Evolutionary conservation across 2,113 vertebrate species (phyloP).

Genomic region (Centropus unirufus): DNA sequence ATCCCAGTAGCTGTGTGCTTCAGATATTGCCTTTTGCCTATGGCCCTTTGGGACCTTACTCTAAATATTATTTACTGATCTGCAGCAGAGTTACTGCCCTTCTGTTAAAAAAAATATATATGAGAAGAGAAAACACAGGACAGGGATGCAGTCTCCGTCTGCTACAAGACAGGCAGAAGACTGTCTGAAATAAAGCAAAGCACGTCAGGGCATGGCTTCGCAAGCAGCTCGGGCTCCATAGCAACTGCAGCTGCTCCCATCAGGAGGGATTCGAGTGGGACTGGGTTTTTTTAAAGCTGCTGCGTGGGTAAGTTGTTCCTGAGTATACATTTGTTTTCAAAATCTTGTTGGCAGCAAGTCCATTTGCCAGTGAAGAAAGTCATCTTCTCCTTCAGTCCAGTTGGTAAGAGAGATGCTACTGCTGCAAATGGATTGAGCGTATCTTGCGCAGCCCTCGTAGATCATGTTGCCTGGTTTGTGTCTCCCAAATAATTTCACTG

Average conservation of each 20-base stretch:
- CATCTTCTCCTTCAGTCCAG: accelerated
- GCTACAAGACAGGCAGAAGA: neutral
- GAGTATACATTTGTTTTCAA: accelerated
- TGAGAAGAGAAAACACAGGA: neutral
- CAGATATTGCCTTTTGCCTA: neutral
- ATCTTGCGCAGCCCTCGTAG: neutral
- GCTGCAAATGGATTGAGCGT: accelerated
- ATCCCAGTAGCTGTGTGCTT: neutral
- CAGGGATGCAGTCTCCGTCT: neutral
- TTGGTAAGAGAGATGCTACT: accelerated
- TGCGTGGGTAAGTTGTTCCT: neutral
- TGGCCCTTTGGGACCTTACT: neutral
- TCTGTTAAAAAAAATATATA: neutral
- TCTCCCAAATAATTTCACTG: neutral
- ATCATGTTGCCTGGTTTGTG: neutral
- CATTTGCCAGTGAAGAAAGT: accelerated
- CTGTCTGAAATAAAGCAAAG: neutral
- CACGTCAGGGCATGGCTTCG: neutral
- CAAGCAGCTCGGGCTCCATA: slow-evolving; percentile 7
- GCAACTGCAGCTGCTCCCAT: slow-evolving; percentile 29
- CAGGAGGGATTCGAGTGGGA: neutral
- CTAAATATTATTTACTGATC: neutral
- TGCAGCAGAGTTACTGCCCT: neutral
- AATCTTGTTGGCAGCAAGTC: neutral
- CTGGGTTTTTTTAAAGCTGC: neutral